phyloP scores from a whole-genome alignment of 1,140 invertebrate species.

The Ephestia elutella region DNA sequence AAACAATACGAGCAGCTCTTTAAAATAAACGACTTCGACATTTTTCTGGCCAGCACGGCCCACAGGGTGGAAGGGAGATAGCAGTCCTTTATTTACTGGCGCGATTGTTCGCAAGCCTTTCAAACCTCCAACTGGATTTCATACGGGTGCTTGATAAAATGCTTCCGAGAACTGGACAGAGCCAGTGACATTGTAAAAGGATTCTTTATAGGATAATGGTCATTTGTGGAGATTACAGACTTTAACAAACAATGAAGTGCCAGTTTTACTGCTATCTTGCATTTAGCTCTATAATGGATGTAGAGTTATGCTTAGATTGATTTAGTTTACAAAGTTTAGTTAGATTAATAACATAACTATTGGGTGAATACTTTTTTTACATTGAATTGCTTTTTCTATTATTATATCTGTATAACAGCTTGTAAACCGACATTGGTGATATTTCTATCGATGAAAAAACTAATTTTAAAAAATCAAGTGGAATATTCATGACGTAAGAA shows the following conservation, averaged over 20 bases:
- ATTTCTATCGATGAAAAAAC: too few relatives aligned
- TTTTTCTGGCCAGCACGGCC: constrained; percentile 20
- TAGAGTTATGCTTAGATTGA: background rate
- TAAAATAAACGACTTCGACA: constrained; percentile 15
- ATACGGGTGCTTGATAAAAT: constrained; percentile 32
- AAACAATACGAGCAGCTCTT: constrained; percentile 10
- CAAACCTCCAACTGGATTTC: constrained; percentile 32
- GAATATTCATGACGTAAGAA: too few relatives aligned
- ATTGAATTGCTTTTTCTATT: too few relatives aligned
- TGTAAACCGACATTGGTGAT: too few relatives aligned
- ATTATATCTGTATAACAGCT: too few relatives aligned
- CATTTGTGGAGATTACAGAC: background rate
- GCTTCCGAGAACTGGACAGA: constrained; percentile 13
- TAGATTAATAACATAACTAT: too few relatives aligned
- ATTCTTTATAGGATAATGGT: constrained; percentile 6
- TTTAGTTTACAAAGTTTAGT: background rate
- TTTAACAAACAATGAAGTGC: background rate
- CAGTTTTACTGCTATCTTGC: background rate
- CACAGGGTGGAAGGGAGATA: constrained; percentile 41
- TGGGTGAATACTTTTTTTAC: too few relatives aligned
- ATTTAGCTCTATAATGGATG: background rate
- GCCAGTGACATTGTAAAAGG: constrained; percentile 11
- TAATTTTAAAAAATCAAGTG: too few relatives aligned
- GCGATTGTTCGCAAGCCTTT: constrained; percentile 45
- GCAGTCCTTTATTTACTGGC: constrained; percentile 37